Percentiles rank a stretch among this genome's conserved stretches.
Evolutionary conservation across 92 coral and sea anemone species (phyloP).

Genomic region (Phymanthus crucifer): DNA sequence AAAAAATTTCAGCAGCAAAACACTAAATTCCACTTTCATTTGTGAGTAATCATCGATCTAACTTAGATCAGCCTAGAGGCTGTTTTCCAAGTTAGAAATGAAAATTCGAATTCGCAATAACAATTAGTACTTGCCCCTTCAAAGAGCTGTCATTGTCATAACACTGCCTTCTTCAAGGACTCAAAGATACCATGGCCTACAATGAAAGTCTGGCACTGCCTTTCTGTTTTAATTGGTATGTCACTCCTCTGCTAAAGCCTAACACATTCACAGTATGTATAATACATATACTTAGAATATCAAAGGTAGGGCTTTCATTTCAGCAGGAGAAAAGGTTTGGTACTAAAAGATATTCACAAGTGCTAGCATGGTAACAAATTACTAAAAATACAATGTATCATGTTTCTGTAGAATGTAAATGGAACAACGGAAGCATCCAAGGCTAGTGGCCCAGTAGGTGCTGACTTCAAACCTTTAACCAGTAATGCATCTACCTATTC

Average conservation of each 20-base stretch:
- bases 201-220: no score
- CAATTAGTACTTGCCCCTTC: no score
- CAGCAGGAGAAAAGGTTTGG: slow-evolving; percentile 19
- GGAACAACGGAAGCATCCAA: slow-evolving; percentile 67
- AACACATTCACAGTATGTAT: not conserved
- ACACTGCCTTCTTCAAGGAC: no score
- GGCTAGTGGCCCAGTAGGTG: slow-evolving; percentile 98
- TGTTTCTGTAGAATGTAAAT: slow-evolving; percentile 70
- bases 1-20: no score
- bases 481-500: slow-evolving; percentile 70
- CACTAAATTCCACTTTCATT: no score
- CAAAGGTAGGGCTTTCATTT: slow-evolving; percentile 29
- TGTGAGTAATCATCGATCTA: no score
- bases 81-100: no score
- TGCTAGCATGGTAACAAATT: not conserved
- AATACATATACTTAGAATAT: not conserved
- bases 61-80: no score
- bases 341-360: not conserved
- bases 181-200: no score
- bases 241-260: not conserved
- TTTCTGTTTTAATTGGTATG: not conserved
- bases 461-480: slow-evolving; percentile 92
- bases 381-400: not conserved
- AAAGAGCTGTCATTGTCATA: no score
- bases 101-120: no score